phyloP scores from a whole-genome alignment of 1,140 invertebrate species.

The Leptestheria dahalacensis region DNA sequence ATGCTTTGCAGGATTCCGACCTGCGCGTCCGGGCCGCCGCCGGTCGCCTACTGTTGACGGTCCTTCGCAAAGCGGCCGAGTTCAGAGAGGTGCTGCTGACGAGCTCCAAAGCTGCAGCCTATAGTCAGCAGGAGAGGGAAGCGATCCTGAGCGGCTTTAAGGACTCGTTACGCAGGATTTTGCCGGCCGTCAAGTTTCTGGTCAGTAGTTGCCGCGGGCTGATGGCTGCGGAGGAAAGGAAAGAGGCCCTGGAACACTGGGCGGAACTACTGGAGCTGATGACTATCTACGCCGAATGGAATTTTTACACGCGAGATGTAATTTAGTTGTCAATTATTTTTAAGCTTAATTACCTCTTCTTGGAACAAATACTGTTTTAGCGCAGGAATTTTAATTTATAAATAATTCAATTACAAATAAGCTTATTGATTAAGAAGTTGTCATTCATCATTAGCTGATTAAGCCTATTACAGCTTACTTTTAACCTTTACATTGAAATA shows the following conservation, averaged over 20 bases:
- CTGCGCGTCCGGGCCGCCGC: not conserved
- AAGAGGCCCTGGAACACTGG: not conserved
- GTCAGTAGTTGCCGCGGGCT: not conserved
- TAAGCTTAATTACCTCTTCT: too few species aligned
- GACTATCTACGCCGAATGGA: not conserved
- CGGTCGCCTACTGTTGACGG: not conserved
- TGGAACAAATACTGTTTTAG: too few species aligned
- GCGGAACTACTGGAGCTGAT: not conserved
- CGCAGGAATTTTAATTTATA: too few species aligned
- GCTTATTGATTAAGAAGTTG: too few species aligned
- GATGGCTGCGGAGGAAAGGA: not conserved
- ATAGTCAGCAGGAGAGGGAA: not conserved
- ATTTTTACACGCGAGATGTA: not conserved
- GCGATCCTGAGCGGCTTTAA: not conserved
- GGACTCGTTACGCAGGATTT: not conserved
- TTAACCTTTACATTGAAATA: too few species aligned
- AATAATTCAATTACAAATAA: too few species aligned
- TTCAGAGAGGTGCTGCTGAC: not conserved
- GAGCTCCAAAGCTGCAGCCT: conserved; percentile 1
- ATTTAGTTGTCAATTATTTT: too few species aligned
- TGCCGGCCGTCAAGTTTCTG: not conserved
- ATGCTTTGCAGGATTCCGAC: not conserved
- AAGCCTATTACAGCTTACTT: too few species aligned
- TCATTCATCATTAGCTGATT: too few species aligned
- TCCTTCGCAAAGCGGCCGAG: conserved; percentile 1